These are phyloP conservation scores for Notarius quadriscutis DNA, from an alignment of 2,113 vertebrate genomes.

Conservation along the genomic window DNA sequence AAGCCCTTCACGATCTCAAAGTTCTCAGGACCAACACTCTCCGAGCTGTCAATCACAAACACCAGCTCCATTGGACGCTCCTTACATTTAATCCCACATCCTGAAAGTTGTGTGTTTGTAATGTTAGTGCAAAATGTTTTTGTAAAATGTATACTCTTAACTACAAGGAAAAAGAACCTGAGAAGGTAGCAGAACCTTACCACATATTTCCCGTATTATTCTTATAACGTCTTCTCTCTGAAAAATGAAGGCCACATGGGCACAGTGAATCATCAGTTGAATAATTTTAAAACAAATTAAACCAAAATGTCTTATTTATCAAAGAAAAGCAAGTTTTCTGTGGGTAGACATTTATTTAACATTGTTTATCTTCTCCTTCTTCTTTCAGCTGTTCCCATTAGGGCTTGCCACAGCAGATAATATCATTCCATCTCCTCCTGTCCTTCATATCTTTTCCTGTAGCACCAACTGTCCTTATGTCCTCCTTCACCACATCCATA, in stretches of 20 bases:
- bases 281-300: background rate
- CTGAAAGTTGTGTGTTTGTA: constrained; percentile 61
- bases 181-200: constrained; percentile 66
- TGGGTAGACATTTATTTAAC: background rate
- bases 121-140: background rate
- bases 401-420: too few species aligned
- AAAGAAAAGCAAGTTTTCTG: background rate
- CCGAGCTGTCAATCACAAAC: constrained; percentile 92
- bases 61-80: constrained; percentile 92
- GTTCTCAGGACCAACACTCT: constrained; percentile 90
- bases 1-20: constrained; percentile 92
- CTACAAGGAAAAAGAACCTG: background rate
- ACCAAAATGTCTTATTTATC: background rate
- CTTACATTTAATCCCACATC: constrained; percentile 89
- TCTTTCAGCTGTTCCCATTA: too few species aligned
- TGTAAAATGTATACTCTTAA: background rate
- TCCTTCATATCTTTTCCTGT: too few species aligned
- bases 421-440: too few species aligned
- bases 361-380: too few species aligned
- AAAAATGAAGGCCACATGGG: constrained; percentile 40
- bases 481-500: too few species aligned
- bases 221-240: constrained; percentile 88
- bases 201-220: constrained; percentile 88
- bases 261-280: background rate
- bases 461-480: too few species aligned